These are phyloP conservation scores for Verasper variegatus DNA, from an alignment of 2,113 vertebrate genomes.

Conservation along the genomic window DNA sequence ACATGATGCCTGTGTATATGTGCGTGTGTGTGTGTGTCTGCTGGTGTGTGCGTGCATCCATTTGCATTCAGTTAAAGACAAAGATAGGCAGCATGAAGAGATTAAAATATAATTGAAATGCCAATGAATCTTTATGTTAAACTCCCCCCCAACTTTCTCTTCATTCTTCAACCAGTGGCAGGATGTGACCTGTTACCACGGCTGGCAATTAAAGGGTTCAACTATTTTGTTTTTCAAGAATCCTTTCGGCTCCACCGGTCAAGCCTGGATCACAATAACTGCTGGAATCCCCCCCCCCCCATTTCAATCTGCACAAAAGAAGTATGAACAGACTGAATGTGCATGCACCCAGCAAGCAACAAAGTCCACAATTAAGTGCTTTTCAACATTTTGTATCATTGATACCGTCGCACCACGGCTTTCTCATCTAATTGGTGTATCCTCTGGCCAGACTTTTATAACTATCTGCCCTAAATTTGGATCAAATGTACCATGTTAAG, in stretches of 20 bases:
- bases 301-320: neutral
- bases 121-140: neutral
- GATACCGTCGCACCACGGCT: neutral
- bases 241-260: constrained; percentile 1
- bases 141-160: neutral
- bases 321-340: neutral
- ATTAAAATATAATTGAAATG: neutral
- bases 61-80: neutral
- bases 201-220: neutral
- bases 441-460: neutral
- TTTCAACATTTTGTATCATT: neutral
- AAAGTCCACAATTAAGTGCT: neutral
- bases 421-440: neutral
- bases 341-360: neutral
- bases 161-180: neutral
- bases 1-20: constrained; percentile 51
- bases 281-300: neutral
- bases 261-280: neutral
- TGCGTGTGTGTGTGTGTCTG: neutral
- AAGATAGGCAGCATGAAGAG: neutral
- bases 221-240: constrained; percentile 9
- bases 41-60: neutral
- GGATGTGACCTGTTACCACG: neutral
- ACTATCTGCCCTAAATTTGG: neutral
- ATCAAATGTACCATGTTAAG: neutral